Conservation (phyloP, 1,140 invertebrate species). For the Teleogryllus occipitalis region DNA sequence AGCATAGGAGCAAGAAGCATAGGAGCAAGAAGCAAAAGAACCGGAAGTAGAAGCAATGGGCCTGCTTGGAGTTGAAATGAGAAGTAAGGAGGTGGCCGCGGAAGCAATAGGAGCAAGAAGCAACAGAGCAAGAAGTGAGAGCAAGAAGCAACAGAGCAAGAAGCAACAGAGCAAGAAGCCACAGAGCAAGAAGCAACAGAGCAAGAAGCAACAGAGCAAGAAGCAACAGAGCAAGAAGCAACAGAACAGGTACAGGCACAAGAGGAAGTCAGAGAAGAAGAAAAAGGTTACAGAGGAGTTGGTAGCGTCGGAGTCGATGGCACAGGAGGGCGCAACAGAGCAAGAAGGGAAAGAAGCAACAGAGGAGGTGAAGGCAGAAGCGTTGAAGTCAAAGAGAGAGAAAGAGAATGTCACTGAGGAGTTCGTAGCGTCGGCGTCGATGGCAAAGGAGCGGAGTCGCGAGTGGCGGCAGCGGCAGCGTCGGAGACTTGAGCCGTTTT, state of each 20-base stretch:
- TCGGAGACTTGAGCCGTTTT: neutral
- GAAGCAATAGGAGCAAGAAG: neutral
- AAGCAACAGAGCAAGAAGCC: too few species aligned
- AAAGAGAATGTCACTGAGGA: neutral
- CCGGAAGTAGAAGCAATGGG: too few species aligned
- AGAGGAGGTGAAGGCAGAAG: neutral
- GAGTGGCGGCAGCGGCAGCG: neutral
- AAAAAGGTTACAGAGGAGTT: neutral
- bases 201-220: accelerated
- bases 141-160: neutral
- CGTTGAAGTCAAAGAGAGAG: neutral
- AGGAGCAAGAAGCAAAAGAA: too few species aligned
- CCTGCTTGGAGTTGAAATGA: too few species aligned
- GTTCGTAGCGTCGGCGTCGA: neutral
- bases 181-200: too few species aligned
- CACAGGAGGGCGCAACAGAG: neutral
- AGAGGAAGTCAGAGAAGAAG: neutral
- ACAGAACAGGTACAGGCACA: neutral
- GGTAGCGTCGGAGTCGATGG: neutral
- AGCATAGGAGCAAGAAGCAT: too few species aligned
- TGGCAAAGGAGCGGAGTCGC: neutral
- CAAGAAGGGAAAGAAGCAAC: neutral
- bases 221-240: neutral
- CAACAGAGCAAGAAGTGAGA: neutral
- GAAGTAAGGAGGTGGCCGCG: neutral